A percentile compares a stretch with the other conserved stretches of the same genome.
These are phyloP conservation scores for Leptoclinus maculatus DNA, from an alignment of 2,797 vertebrate genomes.

Conservation along the genomic window DNA sequence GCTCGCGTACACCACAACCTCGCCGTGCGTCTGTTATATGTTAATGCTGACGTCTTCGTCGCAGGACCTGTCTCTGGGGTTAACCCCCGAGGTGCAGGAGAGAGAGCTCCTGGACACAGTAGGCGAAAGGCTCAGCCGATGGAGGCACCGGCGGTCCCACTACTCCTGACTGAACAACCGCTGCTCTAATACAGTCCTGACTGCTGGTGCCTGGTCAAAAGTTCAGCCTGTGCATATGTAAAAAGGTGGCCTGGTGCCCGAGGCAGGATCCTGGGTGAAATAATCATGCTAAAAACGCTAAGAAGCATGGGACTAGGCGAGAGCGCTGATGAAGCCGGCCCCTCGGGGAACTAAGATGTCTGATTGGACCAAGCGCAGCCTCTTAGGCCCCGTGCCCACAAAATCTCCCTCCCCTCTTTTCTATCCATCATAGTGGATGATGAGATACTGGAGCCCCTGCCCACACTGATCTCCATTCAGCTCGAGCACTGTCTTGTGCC, in stretches of 20 bases:
- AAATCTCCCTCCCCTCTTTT: constrained; percentile 49
- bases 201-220: constrained; percentile 98
- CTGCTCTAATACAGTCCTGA: constrained; percentile 89
- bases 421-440: constrained; percentile 60
- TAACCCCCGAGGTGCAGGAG: constrained; percentile 53
- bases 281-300: constrained; percentile 87
- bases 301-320: constrained; percentile 73
- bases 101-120: constrained; percentile 58
- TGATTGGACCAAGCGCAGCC: constrained; percentile 76
- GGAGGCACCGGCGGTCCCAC: constrained; percentile 91
- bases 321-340: constrained; percentile 69
- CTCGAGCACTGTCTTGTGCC: constrained; percentile 57
- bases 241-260: constrained; percentile 99
- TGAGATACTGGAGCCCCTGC: constrained; percentile 56
- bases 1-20: constrained; percentile 22
- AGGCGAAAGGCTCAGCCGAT: constrained; percentile 82
- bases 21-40: constrained; percentile 66
- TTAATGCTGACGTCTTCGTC: constrained; percentile 63
- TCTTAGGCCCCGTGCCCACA: constrained; percentile 64
- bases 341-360: constrained; percentile 66
- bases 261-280: constrained; percentile 97
- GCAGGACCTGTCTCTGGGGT: constrained; percentile 58
- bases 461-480: constrained; percentile 68
- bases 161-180: constrained; percentile 80
- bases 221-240: constrained; percentile 99